These are phyloP conservation scores for Actenoides hombroni DNA, from an alignment of 2,113 vertebrate genomes.

Conservation along the genomic window DNA sequence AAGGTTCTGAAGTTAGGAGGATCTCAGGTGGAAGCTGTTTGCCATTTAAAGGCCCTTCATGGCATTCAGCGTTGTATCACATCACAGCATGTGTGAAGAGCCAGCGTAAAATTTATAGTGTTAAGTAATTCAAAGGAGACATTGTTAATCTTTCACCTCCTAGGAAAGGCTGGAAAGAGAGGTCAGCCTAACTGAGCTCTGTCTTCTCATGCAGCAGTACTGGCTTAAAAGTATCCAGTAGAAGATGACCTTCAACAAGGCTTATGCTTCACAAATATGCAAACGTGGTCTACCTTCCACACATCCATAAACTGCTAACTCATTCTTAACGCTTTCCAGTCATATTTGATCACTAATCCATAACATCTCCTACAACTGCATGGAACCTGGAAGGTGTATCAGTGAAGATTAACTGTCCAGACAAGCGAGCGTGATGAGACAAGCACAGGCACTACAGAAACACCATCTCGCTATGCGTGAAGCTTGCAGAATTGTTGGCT, in stretches of 20 bases:
- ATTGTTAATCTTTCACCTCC: neutral
- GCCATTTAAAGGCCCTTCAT: neutral
- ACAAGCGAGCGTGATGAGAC: neutral
- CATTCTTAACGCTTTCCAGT: neutral
- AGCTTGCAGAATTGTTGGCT: neutral
- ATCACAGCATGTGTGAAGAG: neutral
- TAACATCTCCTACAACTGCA: neutral
- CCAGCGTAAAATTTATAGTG: neutral
- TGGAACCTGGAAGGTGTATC: neutral
- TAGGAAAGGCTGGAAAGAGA: neutral
- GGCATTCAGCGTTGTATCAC: neutral
- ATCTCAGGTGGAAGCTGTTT: neutral
- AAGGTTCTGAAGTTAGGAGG: neutral
- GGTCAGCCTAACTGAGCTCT: neutral
- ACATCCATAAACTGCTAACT: neutral
- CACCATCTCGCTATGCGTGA: neutral
- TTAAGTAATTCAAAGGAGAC: neutral
- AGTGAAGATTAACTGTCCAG: neutral
- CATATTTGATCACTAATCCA: neutral
- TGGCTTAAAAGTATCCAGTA: neutral
- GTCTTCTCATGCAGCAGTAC: neutral
- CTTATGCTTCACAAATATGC: neutral
- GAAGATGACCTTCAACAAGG: neutral
- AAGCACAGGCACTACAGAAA: neutral
- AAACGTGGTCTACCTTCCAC: neutral